phyloP scores from a whole-genome alignment of 2,113 vertebrate genomes.

The Chaetodon trifascialis region DNA sequence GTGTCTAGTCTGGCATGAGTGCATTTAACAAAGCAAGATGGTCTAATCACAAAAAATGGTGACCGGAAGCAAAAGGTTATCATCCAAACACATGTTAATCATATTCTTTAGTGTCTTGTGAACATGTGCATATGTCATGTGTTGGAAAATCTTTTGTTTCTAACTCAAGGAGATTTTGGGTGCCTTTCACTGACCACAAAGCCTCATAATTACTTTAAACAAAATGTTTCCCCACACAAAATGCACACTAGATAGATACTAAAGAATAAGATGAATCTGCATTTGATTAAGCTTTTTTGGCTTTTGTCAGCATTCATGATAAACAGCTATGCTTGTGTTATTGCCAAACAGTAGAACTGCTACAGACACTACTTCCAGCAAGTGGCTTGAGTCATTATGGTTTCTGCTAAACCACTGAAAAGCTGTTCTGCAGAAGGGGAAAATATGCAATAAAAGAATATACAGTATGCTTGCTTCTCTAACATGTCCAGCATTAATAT shows the following conservation, averaged over 20 bases:
- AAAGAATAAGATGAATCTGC: constrained; percentile 12
- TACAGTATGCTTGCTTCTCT: background rate
- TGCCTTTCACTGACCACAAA: constrained; percentile 18
- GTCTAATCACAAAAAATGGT: background rate
- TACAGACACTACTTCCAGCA: constrained; percentile 27
- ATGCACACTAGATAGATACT: constrained; percentile 13
- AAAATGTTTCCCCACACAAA: constrained; percentile 4
- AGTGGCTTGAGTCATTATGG: constrained; percentile 22
- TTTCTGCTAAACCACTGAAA: constrained; percentile 28
- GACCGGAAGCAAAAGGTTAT: background rate
- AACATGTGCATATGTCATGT: background rate
- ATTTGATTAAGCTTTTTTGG: constrained; percentile 17
- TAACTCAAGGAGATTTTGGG: background rate
- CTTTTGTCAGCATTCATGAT: background rate
- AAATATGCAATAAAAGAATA: background rate
- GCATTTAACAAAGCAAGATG: background rate
- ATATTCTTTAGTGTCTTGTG: background rate
- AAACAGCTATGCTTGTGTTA: constrained; percentile 9
- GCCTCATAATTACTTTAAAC: constrained; percentile 12
- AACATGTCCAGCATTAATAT: background rate
- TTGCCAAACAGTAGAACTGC: constrained; percentile 22
- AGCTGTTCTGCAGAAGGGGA: background rate
- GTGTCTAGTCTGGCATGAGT: background rate
- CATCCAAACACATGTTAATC: background rate
- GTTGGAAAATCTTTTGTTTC: background rate